Evolutionary conservation across 2,888 invertebrate genomes (phyloP).

Genomic region (Chrysotoxum bicinctum): DNA sequence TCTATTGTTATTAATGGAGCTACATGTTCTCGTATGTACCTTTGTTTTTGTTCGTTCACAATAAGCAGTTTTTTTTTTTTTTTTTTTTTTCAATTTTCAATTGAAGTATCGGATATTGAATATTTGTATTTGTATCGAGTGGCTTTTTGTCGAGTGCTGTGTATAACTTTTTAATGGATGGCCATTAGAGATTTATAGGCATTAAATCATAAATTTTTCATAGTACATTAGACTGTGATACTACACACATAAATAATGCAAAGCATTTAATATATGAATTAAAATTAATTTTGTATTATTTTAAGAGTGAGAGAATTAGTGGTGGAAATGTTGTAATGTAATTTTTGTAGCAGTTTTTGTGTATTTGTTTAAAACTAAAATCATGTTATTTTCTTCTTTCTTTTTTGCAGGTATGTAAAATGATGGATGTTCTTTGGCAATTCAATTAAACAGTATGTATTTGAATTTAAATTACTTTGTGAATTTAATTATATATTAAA

Average conservation of each 20-base stretch:
- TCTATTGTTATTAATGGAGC: background rate
- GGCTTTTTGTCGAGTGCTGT: background rate
- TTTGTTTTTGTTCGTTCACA: background rate
- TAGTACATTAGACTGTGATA: background rate
- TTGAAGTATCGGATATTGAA: background rate
- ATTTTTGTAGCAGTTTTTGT: background rate
- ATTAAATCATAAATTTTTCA: background rate
- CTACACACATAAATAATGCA: background rate
- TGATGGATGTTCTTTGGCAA: background rate
- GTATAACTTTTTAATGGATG: constrained; percentile 11
- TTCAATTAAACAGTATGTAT: background rate
- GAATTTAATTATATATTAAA: no score
- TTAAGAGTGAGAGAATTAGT: background rate
- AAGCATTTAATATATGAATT: background rate
- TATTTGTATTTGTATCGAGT: background rate
- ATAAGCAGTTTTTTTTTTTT: background rate
- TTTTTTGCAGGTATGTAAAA: background rate
- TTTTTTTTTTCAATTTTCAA: background rate
- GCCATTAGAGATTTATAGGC: background rate
- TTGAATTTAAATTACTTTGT: background rate
- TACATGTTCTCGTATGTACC: no score
- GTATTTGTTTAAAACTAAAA: background rate
- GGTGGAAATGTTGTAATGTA: background rate
- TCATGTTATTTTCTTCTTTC: background rate
- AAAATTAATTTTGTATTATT: background rate